Base-by-base conservation (phyloP, 2,797 vertebrate genomes). In the Rhinophrynus dorsalis region DNA sequence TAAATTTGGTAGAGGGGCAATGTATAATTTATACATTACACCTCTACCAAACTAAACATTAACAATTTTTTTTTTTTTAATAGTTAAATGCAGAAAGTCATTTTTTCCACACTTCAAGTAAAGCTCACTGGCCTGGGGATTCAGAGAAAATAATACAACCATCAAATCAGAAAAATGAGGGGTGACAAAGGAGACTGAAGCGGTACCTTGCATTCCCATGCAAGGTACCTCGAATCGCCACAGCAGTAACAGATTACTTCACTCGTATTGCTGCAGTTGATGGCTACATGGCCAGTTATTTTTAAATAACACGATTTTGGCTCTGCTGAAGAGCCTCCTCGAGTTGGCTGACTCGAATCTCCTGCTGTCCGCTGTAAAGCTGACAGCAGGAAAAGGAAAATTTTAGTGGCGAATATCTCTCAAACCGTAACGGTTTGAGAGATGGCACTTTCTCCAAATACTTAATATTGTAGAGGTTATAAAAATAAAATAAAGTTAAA, bases 131-230 rank as follows among this genome's bases (percentile, higher is more conserved):
- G 96, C 95, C 94, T 90, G 95, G 94, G 95, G 96, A 94, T 96
- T 98, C 95, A 97, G 96, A 97, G 94, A 98, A 98, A 98, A 98
- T 94, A 97, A 94, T 97, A 98, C 95, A 95, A 98, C 98, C 96
- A 97, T 97, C 94, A 94, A n/a, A 95, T 95, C 95, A 97, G 96
- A 96, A 96, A 95, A 96, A 97, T 95, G 97, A 95, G 94, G 91
- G 92, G 95, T 93, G 91, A 92, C 94, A 94, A 92, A 92, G 91
- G 90, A 89, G 85, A 87, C 90, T 96, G 97, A 99, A 91, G 95
- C 95, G 75, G 94, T 96, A 84, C 94, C 93, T 89, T 93, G 92
- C 97, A 99, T 89, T 99, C 96, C 91, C 95, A 96, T 83, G 97
- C 97, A 89, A 98, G 91, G 88, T 99, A 97, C 90, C 97, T 96